A percentile compares a stretch with the other conserved stretches of the same genome.
Evolutionary conservation across 2,113 vertebrate genomes (phyloP).

Genomic region (Garra rufa): DNA sequence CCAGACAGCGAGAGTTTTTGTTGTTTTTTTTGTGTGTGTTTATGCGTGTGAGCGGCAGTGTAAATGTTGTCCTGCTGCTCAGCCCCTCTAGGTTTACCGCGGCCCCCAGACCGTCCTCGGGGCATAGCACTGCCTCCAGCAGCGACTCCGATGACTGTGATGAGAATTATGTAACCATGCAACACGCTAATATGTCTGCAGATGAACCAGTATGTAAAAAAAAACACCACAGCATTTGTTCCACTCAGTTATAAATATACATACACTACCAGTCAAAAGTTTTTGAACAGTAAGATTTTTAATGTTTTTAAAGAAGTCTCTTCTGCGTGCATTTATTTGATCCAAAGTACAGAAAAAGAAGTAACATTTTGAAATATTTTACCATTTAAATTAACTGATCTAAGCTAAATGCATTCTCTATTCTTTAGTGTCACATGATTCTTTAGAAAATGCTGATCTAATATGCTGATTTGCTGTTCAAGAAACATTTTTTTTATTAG

Average conservation of each 20-base stretch:
- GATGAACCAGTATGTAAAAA: constrained; percentile 93
- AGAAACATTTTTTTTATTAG: too few species aligned
- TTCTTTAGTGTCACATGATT: too few species aligned
- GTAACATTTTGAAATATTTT: background rate
- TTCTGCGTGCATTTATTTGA: background rate
- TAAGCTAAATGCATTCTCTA: too few species aligned
- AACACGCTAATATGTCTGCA: constrained; percentile 86
- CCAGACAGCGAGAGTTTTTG: constrained; percentile 10
- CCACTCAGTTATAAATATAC: constrained; percentile 51
- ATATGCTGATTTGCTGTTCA: too few species aligned
- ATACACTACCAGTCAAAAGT: too few species aligned
- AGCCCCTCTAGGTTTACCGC: constrained; percentile 94
- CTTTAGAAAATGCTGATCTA: too few species aligned
- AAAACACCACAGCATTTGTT: constrained; percentile 63
- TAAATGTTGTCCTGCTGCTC: constrained; percentile 76
- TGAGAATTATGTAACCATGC: constrained; percentile 97
- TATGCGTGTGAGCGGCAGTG: constrained; percentile 42
- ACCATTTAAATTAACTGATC: too few species aligned
- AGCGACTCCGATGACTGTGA: constrained; percentile 97
- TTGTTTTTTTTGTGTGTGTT: constrained; percentile 30
- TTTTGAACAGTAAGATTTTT: too few species aligned
- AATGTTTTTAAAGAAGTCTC: background rate
- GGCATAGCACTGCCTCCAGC: constrained; percentile 98
- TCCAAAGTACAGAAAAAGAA: background rate
- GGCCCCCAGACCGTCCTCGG: constrained; percentile 90